Conservation (phyloP, 2,797 vertebrate species). For the Holocentrus rufus region DNA sequence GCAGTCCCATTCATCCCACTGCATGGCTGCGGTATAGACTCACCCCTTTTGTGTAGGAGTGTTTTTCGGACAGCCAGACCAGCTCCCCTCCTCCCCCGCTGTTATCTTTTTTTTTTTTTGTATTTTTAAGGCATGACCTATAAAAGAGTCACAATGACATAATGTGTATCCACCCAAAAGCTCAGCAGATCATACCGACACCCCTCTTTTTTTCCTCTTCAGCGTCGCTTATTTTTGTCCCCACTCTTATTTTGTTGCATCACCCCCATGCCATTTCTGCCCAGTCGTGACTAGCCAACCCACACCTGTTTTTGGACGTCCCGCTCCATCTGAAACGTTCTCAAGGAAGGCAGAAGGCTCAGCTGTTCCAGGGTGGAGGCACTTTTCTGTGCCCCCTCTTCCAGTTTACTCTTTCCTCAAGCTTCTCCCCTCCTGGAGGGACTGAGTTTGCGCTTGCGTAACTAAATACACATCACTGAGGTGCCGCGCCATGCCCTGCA, state of each 20-base stretch:
- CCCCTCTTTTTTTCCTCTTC: background rate
- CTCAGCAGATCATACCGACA: background rate
- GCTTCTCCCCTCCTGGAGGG: conserved; percentile 34
- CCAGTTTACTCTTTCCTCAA: conserved; percentile 11
- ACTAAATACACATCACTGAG: conserved; percentile 72
- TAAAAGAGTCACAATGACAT: conserved; percentile 3
- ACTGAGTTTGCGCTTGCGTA: conserved; percentile 66
- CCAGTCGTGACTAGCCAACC: background rate
- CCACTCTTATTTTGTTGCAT: background rate
- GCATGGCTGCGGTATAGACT: conserved; percentile 62
- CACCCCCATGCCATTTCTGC: background rate
- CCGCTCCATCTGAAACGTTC: background rate
- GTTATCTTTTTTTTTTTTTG: conserved; percentile 11
- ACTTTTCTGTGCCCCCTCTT: background rate
- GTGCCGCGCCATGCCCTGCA: conserved; percentile 48
- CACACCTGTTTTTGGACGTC: conserved; percentile 12
- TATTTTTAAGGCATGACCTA: conserved; percentile 26
- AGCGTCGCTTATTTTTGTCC: background rate
- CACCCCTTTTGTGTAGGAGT: conserved; percentile 62
- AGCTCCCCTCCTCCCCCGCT: background rate
- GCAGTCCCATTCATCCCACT: conserved; percentile 66
- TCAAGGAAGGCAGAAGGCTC: conserved; percentile 1
- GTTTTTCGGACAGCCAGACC: conserved; percentile 36
- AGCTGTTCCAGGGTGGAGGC: background rate
- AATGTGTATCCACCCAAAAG: background rate